Evolutionary conservation across 2,113 vertebrate species (phyloP), one percentile per base, ranked within the genome.

Genomic region (Mirza zaza): DNA sequence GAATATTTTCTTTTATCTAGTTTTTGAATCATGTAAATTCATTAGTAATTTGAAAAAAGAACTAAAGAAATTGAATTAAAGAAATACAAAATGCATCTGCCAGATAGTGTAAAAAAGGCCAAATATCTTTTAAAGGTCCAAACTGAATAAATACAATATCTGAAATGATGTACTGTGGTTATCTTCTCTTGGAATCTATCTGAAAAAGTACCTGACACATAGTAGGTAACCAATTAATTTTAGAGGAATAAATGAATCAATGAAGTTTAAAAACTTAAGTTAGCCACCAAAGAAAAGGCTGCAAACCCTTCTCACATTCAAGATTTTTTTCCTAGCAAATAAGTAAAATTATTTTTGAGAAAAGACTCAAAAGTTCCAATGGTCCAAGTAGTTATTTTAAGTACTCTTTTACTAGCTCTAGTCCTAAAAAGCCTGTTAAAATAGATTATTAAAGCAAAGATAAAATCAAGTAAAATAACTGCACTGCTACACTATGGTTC

Each of bases 361-460:
- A 59, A 93, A 88, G 36, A 73, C 3, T 57, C 15, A 81, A 92
- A 94, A 55, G 61, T 93, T 80, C 52, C 32, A 57, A 39, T 25
- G 21, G n/a, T 90, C 15, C 17, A 75, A 59, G 8, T 25, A 52
- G 39, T 13, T 77, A 55, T 91, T 93, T 82, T 81, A 90, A 88
- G 45, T 83, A 87, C 32, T 79, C 87, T 92, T 96, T 45, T 42
- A 77, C 82, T 23, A 77, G 15, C 5, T 86, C 42, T 90, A 65
- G 71, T 89, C 42, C 75, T 87, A 87, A 76, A 59, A 52, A 48
- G 18, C 2, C 36, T 80, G 9, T 90, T 82, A 65, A 89, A 63
- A 32, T 10, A 79, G 67, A 79, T 87, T 89, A 79, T 57, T 94
- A 95, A 95, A 91, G 52, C 76, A 76, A 94, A 76, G 27, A 71